Evolutionary conservation across 2,113 vertebrate genomes (phyloP), one percentile per base, ranked within the genome.

Genomic region (Apteryx mantelli): DNA sequence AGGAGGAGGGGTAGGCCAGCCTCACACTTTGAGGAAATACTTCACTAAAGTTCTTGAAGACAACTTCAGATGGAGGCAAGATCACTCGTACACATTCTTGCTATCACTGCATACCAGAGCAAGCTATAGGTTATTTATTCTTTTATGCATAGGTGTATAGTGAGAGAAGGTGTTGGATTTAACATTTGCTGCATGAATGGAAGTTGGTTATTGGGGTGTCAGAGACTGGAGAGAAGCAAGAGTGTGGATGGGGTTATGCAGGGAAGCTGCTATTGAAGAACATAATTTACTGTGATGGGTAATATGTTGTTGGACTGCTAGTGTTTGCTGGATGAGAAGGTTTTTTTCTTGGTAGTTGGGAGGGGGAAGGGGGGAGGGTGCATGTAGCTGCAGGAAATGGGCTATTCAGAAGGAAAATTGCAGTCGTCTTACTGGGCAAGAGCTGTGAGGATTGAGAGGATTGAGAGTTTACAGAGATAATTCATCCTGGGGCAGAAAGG

Each of bases 381-480:
- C 70, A 55, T 3, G 3, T 89, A 91, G 86, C 94, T 87, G 77
- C 74, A 96, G 92, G 82, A 96, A 97, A 91, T 82, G 55, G 86
- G 46, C 84, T 90, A 90, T 94, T 95, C 90, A 64, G 71, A 95
- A 95, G 70, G 77, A 95, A 95, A 97, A 95, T 87, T 81, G 81
- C 70, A 80, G 38, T 86, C 85, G 81, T 93, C 74, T 96, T 96
- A 66, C 87, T 30, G 50, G 69, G 93, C 80, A 86, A 93, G 74
- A 93, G 82, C 74, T 88, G 68, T 84, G 76, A 95, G 87, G 55
- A 95, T 55, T 94, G 64, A 85, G 76, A 94, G 85, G 50, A 93
- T 52, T 94, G 60, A 86, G 88, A 93, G 81, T 95, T 85, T 93
- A 32, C 70, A 95, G 55, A 64, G 77, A 91, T 82, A 94, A 96